Evolutionary conservation across 2,797 vertebrate species (phyloP), one percentile per base, ranked within the genome.

Genomic region (Okamejei kenojei): DNA sequence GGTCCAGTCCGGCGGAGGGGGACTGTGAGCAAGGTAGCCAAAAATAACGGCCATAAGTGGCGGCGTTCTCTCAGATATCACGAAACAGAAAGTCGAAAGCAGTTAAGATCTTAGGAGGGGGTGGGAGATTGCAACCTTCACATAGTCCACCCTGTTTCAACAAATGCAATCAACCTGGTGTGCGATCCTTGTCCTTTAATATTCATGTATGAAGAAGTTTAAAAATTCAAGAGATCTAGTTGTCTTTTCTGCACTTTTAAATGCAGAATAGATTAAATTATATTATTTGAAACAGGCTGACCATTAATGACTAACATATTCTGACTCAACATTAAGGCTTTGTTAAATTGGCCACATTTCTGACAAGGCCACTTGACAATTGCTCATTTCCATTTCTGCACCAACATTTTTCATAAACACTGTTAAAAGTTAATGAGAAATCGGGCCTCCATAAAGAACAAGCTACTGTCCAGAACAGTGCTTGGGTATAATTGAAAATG

Each of bases 311-410:
- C 8, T 63, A 91, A 11, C 68, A 68, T 45, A 38, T 10, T 38
- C 65, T 4, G 10, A 54, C 32, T 13, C 35, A 45, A 29, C 21
- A 15, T 1, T 11, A 91, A 23, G 19, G 65, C 11, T 74, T 45
- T 32, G 68, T 74, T 91, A 68, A 74, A 19, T 74, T 19, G 9
- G 3, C 71, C 35, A 29, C 32, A 91, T 26, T 23, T 91, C 74
- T 91, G 90, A 91, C 90, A 74, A 71, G 71, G 90, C 35, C 65
- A 74, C 71, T 91, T 45, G 68, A 91, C 38, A 74, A 71, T 32
- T 91, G 68, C 38, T 91, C 6, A 74, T 91, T 91, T 91, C 90
- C 21, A 91, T 91, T 91, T 74, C 29, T 6, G 71, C 68, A 45
- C 10, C 38, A 91, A 45, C 15, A 91, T 74, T 23, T 54, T 38